phyloP scores from a whole-genome alignment of 2,113 vertebrate genomes.

The Sciurus niger region DNA sequence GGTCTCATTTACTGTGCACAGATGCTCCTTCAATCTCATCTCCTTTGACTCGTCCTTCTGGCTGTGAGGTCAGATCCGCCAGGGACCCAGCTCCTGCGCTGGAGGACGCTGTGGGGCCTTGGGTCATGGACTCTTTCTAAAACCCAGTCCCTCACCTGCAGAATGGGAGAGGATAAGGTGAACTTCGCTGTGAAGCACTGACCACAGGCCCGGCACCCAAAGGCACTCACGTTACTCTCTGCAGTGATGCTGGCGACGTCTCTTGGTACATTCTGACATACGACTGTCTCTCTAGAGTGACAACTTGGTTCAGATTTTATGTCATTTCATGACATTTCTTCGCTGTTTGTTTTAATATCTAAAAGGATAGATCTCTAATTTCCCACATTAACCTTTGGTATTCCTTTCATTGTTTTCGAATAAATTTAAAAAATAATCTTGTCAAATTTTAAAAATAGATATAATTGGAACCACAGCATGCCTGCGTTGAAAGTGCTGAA shows the following conservation, averaged over 20 bases:
- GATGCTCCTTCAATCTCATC: not conserved
- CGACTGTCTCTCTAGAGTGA: not conserved
- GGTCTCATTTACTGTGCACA: not conserved
- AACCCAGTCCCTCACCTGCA: not conserved
- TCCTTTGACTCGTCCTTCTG: not conserved
- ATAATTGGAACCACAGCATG: not conserved
- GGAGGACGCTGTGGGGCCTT: not conserved
- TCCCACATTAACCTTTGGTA: not conserved
- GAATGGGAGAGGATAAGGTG: not conserved
- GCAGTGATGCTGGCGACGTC: not conserved
- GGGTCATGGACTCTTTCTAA: not conserved
- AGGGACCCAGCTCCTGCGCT: not conserved
- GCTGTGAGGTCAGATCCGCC: not conserved
- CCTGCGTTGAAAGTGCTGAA: not conserved
- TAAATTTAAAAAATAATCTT: constrained; percentile 43
- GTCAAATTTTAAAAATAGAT: not conserved
- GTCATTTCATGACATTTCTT: constrained; percentile 7
- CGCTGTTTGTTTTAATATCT: not conserved
- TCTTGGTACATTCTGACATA: not conserved
- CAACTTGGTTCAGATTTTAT: constrained; percentile 13
- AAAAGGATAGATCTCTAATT: not conserved
- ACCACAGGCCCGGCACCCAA: not conserved
- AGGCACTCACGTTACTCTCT: not conserved
- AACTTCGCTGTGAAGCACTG: not conserved
- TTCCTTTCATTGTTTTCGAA: constrained; percentile 16